Base-by-base conservation (phyloP, 2,113 vertebrate genomes). In the Callionymus lyra region DNA sequence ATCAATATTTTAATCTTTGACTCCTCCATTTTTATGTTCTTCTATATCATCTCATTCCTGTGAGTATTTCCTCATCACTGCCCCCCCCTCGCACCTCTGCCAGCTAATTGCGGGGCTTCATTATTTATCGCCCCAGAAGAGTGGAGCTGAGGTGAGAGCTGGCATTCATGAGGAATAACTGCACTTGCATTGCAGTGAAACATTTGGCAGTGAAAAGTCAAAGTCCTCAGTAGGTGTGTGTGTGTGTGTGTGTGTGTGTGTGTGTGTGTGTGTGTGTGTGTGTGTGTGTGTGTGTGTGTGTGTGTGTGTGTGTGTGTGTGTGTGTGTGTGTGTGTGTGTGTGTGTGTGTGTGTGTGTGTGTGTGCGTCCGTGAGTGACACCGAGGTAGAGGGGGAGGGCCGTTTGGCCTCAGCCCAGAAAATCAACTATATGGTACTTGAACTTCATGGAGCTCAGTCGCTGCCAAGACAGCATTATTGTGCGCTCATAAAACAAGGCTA, bases 401-500 rank as follows among this genome's bases (percentile, higher is more conserved):
- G 31, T 49, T 50, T 75, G 69, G 63, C 72, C 37, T 63, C 16
- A 52, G 46, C 50, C 44, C 65, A 74, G 55, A 36, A 51, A 54
- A 72, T 70, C 61, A 67, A 65, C 63, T 53, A 66, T 42, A 55
- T 35, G 53, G 53, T 59, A 54, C 60, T 70, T 53, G 59, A 75
- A 77, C 68, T 62, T 63, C 60, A 33, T 44, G 45, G 47, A 69
- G 49, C 40, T 12, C 13, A 53, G 27, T 9, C 17, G n/a, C 42
- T 62, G 67, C 70, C 69, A 79, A 67, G 44, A 63, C 49, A 66
- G 50, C 56, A 4, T 27, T 27, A 64, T 56, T 55, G 55, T 64
- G 60, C 66, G 57, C 47, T 69, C 50, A 19, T 76, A 65, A 75
- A 73, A 66, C 51, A 44, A 64, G 69, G 62, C 74, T 59, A 64